These are phyloP conservation scores for Agrypnia vestita DNA, from an alignment of 1,140 invertebrate species.

Conservation along the genomic window DNA sequence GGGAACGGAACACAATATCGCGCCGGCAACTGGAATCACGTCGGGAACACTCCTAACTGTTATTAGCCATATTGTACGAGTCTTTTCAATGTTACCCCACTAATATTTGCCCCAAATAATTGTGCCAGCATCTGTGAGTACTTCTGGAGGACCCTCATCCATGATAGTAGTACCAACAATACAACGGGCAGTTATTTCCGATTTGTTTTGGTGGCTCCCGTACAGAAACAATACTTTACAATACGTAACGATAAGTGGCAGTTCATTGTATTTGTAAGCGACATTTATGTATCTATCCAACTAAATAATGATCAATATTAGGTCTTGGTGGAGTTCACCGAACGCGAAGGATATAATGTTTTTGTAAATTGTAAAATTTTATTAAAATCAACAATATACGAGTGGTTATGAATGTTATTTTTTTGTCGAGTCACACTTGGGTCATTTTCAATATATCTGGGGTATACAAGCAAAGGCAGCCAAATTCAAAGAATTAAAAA, in stretches of 20 bases:
- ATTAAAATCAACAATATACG: too few species aligned
- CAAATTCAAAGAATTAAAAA: too few species aligned
- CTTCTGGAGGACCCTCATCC: constrained; percentile 20
- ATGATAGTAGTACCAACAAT: constrained; percentile 25
- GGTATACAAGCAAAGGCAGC: too few species aligned
- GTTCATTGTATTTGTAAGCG: not conserved
- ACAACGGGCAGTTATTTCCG: constrained; percentile 11
- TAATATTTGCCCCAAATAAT: constrained; percentile 4
- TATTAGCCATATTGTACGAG: constrained; percentile 32
- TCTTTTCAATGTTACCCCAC: constrained; percentile 13
- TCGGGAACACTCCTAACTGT: not conserved
- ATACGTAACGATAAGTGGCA: not conserved
- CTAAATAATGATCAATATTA: too few species aligned
- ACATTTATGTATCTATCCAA: not conserved
- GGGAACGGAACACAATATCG: not conserved
- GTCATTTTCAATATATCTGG: too few species aligned
- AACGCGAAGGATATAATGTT: too few species aligned
- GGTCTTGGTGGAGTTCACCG: too few species aligned
- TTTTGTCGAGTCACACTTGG: too few species aligned
- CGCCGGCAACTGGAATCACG: not conserved
- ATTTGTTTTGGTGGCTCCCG: constrained; percentile 22
- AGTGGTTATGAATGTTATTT: too few species aligned
- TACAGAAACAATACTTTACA: constrained; percentile 24
- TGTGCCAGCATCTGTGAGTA: constrained; percentile 12
- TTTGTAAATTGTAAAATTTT: too few species aligned